These are phyloP conservation scores for Tridacna gigas DNA, from an alignment of 2,888 invertebrate species.

Conservation along the genomic window DNA sequence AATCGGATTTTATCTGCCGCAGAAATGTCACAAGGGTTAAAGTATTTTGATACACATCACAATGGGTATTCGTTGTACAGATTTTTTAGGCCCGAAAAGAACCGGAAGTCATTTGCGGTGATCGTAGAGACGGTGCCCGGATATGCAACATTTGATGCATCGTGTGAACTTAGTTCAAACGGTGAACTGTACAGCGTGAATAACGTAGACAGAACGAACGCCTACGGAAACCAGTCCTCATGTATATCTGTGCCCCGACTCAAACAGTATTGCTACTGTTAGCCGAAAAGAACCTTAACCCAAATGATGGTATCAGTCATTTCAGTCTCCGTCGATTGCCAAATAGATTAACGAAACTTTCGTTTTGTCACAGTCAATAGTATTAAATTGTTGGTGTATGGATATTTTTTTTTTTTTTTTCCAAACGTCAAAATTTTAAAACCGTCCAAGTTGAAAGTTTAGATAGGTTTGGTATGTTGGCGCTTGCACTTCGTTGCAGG, in stretches of 20 bases:
- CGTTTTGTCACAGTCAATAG: no score
- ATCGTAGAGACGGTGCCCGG: conserved; percentile 26
- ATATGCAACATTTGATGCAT: conserved; percentile 15
- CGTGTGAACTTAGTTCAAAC: conserved; percentile 6
- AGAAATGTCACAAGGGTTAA: conserved; percentile 38
- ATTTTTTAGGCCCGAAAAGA: conserved; percentile 50
- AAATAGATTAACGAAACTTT: no score
- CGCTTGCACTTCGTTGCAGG: no score
- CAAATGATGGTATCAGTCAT: not conserved
- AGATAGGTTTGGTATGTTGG: no score
- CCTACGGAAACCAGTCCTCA: conserved; percentile 31
- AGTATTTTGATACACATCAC: conserved; percentile 51
- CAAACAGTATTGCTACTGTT: conserved; percentile 21
- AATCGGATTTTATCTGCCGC: conserved; percentile 34
- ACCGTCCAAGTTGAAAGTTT: no score
- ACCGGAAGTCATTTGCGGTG: conserved; percentile 41
- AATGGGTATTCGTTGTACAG: conserved; percentile 53
- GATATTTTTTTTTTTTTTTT: no score
- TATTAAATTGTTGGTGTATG: no score
- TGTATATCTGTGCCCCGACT: conserved; percentile 5
- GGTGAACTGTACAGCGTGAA: not conserved
- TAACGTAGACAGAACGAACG: conserved; percentile 20
- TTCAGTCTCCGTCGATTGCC: not conserved
- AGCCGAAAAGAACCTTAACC: not conserved
- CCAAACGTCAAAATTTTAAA: no score